Evolutionary conservation across 2,797 vertebrate species (phyloP), one percentile per base, ranked within the genome.

Genomic region (Clamator glandarius): DNA sequence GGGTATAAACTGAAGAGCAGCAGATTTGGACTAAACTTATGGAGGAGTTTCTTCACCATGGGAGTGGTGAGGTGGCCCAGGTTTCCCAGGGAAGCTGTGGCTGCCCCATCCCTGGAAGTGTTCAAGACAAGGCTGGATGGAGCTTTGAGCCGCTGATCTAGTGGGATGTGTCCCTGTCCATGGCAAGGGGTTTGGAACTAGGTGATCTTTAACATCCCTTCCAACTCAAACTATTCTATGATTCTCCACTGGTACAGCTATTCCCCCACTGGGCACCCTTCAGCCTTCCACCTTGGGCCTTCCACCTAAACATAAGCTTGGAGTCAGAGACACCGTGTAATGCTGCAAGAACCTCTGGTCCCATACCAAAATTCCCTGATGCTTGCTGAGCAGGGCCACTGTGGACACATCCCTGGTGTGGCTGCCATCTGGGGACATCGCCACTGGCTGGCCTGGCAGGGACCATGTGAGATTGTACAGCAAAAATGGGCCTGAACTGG

Each of bases 381-480:
- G 3, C 9, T 42, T 52, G 6, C 20, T 1, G 3, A 11, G 52
- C 25, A 18, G 50, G 33, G 29, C 6, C 21, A 3, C 15, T 3
- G 0, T 3, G 17, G 46, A 41, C 46, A 15, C 23, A 2, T 1
- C 51, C 39, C 59, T 13, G 72, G 3, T 0, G 25, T 10, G 52
- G n/a, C 12, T 23, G 21, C 6, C 6, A 14, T 0, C 5, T 16
- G 23, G 52, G 36, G 12, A 26, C 23, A 8, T 25, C 61, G 4
- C 29, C 33, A 2, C 1, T 0, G 36, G 84, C n/a, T n/a, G 42
- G 18, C 7, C n/a, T 6, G 24, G 23, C 35, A 36, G 68, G 19
- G 15, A 25, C 48, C 2, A 19, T 3, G 0, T 0, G 14, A 33
- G 33, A 2, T 0, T 2, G 9, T 2, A 2, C 0, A 54, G 11